A percentile compares a stretch with the other conserved stretches of the same genome.
Conservation (phyloP, 2,113 vertebrate species). For the Oceanodroma tethys region DNA sequence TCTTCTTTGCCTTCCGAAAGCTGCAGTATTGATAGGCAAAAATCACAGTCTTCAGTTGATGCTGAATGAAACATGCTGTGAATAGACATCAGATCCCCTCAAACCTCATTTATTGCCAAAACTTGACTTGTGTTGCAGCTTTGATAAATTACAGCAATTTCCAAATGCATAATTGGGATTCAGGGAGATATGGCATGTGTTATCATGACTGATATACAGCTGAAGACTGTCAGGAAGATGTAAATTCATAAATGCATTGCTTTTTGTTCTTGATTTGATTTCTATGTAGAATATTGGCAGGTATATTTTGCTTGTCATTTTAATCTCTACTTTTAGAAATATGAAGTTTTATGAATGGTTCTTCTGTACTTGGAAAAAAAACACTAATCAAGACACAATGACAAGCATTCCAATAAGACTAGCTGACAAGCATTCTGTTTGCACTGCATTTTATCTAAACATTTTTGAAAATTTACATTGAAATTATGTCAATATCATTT, state of each 20-base stretch:
- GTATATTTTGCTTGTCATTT: background rate
- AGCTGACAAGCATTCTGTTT: conserved; percentile 16
- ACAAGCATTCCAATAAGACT: conserved; percentile 7
- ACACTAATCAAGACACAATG: background rate
- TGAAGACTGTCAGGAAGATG: background rate
- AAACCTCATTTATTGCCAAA: conserved; percentile 1
- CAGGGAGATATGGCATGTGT: background rate
- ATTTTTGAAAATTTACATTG: conserved; percentile 16
- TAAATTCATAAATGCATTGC: background rate
- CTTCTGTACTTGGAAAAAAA: background rate
- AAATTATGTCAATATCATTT: background rate
- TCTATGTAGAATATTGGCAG: background rate
- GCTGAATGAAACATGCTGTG: background rate
- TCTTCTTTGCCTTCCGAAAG: background rate
- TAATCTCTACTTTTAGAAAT: conserved; percentile 20
- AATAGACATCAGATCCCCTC: background rate
- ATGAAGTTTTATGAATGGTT: conserved; percentile 27
- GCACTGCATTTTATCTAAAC: conserved; percentile 30
- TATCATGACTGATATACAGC: background rate
- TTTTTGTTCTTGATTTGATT: background rate
- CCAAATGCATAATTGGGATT: background rate
- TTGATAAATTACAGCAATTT: conserved; percentile 54
- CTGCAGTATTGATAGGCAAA: background rate
- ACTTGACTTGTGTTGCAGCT: background rate
- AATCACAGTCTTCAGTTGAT: background rate